Evolutionary conservation across 2,113 vertebrate species (phyloP).

Genomic region (Donacobius atricapilla): DNA sequence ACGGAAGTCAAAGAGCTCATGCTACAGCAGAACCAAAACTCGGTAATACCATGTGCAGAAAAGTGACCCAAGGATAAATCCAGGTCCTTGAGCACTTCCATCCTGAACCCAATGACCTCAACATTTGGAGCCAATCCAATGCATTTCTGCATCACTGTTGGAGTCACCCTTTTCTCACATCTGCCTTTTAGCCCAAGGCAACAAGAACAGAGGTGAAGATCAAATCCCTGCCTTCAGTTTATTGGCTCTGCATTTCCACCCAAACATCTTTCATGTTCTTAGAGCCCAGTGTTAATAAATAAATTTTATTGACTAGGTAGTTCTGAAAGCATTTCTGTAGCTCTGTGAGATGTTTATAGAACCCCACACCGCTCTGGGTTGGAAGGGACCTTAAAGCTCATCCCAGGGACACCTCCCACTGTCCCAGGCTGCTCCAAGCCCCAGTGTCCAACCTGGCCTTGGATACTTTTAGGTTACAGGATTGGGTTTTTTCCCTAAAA

Average conservation of each 20-base stretch:
- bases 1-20: background rate
- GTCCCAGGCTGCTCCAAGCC: background rate
- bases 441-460: background rate
- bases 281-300: background rate
- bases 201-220: background rate
- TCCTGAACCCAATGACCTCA: background rate
- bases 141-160: too few species aligned
- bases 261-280: background rate
- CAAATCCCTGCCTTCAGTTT: background rate
- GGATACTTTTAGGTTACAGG: background rate
- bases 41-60: fast-evolving
- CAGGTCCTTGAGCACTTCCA: background rate
- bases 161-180: too few species aligned
- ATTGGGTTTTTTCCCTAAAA: background rate
- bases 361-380: background rate
- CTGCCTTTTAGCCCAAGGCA: background rate
- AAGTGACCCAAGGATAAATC: background rate
- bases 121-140: background rate
- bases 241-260: background rate
- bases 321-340: background rate
- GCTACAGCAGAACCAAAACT: background rate
- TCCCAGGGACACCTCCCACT: background rate
- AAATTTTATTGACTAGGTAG: fast-evolving
- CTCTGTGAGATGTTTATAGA: background rate
- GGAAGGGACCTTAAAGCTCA: background rate